phyloP scores from a whole-genome alignment of 2,113 vertebrate genomes.

The Perca fluviatilis region DNA sequence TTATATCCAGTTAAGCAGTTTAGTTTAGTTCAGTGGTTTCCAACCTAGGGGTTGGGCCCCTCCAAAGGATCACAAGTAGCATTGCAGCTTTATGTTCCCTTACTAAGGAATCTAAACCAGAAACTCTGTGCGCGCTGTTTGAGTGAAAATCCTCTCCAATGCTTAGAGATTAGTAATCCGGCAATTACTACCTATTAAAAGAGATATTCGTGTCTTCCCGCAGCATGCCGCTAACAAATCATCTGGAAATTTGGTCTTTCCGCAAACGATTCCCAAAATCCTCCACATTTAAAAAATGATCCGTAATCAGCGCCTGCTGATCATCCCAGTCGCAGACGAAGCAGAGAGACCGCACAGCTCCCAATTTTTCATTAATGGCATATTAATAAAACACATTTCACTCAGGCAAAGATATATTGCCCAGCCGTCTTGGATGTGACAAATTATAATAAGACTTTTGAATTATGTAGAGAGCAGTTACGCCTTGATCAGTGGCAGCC shows the following conservation, averaged over 20 bases:
- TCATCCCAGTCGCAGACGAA: slow-evolving; percentile 21
- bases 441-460: slow-evolving; percentile 75
- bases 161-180: background rate
- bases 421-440: slow-evolving; percentile 67
- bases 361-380: slow-evolving; percentile 67
- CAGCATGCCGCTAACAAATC: slow-evolving; percentile 5
- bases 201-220: background rate
- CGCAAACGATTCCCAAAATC: background rate
- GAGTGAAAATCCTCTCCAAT: background rate
- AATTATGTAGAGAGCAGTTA: slow-evolving; percentile 79
- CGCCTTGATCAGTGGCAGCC: slow-evolving; percentile 64
- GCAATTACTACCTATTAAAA: background rate
- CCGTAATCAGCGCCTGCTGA: slow-evolving; percentile 7
- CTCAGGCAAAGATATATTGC: slow-evolving; percentile 69
- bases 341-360: slow-evolving; percentile 11
- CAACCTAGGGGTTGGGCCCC: too few relatives aligned
- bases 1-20: background rate
- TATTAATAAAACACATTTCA: slow-evolving; percentile 79
- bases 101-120: background rate
- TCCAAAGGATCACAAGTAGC: too few relatives aligned
- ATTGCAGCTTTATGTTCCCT: too few relatives aligned
- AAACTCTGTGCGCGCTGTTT: background rate
- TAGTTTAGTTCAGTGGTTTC: background rate
- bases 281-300: slow-evolving; percentile 18
- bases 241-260: slow-evolving; percentile 26